Percentiles rank a stretch among this genome's conserved stretches.
Evolutionary conservation across 1,140 invertebrate genomes (phyloP).

Genomic region (Drosophila equinoxialis): DNA sequence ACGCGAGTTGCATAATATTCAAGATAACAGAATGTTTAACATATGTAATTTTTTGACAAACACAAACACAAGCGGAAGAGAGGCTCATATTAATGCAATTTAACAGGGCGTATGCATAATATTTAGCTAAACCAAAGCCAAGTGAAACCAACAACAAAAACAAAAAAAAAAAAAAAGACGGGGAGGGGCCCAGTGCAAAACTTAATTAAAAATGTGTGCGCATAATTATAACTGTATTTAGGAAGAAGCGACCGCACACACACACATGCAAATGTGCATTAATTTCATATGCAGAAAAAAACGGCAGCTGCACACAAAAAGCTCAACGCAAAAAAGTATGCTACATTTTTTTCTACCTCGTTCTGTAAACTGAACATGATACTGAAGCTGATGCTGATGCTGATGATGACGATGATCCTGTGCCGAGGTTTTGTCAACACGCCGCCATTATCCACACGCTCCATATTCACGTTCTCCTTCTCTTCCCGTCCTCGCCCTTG

Average conservation of each 20-base stretch:
- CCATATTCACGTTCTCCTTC: not conserved
- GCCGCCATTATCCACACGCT: slow-evolving; percentile 38
- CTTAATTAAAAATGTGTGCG: slow-evolving; percentile 81
- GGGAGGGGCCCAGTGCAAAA: slow-evolving; percentile 54
- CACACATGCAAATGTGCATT: slow-evolving; percentile 62
- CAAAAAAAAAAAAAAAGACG: slow-evolving; percentile 2
- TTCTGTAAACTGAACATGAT: slow-evolving; percentile 58
- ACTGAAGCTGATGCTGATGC: slow-evolving; percentile 21
- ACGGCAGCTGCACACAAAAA: slow-evolving; percentile 67
- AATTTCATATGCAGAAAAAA: slow-evolving; percentile 68
- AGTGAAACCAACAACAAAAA: slow-evolving; percentile 18
- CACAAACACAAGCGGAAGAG: slow-evolving; percentile 40
- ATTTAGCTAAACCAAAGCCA: slow-evolving; percentile 69
- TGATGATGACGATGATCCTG: slow-evolving; percentile 73
- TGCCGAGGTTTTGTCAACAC: slow-evolving; percentile 74
- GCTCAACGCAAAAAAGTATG: slow-evolving; percentile 66
- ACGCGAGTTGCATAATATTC: slow-evolving; percentile 59
- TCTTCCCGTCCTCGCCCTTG: slow-evolving; percentile 18
- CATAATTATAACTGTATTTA: slow-evolving; percentile 82
- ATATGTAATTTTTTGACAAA: slow-evolving; percentile 71
- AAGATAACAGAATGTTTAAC: slow-evolving; percentile 63
- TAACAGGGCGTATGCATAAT: slow-evolving; percentile 80
- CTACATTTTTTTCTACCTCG: slow-evolving; percentile 53
- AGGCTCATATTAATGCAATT: slow-evolving; percentile 73
- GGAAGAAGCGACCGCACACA: slow-evolving; percentile 55